A percentile compares a stretch with the other conserved stretches of the same genome.
Conservation (phyloP, 2,797 vertebrate species). For the Tapera naevia region DNA sequence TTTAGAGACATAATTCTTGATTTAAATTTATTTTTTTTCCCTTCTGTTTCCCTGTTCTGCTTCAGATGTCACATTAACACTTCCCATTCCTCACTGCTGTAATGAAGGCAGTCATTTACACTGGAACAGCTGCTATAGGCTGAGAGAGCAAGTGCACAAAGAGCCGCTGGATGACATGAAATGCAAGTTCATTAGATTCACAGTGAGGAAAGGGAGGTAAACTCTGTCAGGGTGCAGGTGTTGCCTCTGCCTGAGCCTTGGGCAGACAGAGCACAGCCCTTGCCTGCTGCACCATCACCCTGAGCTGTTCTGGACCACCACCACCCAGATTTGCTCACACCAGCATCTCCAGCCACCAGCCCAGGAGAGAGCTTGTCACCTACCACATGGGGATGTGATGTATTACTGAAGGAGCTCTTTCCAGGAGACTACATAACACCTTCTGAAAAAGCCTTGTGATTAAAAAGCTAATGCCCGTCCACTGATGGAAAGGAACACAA, state of each 20-base stretch:
- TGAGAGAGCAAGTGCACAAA: accelerated
- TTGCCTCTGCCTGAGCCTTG: not conserved
- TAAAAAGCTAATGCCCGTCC: too few relatives aligned
- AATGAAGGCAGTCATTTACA: not conserved
- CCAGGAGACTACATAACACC: not conserved
- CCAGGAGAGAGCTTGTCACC: accelerated
- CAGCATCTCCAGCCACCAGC: not conserved
- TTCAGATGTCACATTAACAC: not conserved
- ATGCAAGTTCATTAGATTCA: too few relatives aligned
- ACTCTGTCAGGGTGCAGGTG: not conserved
- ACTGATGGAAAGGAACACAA: too few relatives aligned
- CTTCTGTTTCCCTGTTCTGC: not conserved
- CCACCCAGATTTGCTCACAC: not conserved
- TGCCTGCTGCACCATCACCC: accelerated
- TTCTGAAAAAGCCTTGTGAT: not conserved
- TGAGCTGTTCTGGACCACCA: not conserved
- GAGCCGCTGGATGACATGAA: accelerated
- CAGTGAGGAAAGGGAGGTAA: not conserved
- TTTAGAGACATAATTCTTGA: not conserved
- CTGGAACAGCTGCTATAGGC: not conserved
- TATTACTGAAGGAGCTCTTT: too few relatives aligned
- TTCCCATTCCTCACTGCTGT: not conserved
- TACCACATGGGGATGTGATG: accelerated
- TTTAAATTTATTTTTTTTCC: not conserved
- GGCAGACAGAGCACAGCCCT: too few relatives aligned